These are phyloP conservation scores for Sebastes steindachneri DNA, from an alignment of 2,797 vertebrate species.

Conservation along the genomic window DNA sequence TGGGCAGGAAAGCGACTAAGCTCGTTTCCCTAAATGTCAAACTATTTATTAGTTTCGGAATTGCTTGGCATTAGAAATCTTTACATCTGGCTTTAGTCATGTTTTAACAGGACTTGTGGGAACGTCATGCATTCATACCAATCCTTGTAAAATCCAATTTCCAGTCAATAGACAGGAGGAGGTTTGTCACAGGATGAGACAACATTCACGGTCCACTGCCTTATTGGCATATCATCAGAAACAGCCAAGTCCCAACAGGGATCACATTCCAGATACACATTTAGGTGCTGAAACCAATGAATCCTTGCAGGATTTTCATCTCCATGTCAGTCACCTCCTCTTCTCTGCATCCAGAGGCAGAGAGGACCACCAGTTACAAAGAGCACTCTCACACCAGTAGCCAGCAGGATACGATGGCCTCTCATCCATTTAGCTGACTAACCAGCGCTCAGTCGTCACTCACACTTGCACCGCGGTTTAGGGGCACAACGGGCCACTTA, in stretches of 20 bases:
- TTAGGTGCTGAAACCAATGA: not conserved
- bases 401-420: conserved; percentile 35
- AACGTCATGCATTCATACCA: not conserved
- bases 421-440: conserved; percentile 31
- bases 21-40: not conserved
- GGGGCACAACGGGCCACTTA: conserved; percentile 41
- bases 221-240: not conserved
- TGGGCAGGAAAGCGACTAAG: not conserved
- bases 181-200: not conserved
- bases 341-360: not conserved
- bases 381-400: conserved; percentile 17
- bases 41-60: not conserved
- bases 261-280: not conserved
- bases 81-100: not conserved
- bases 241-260: not conserved
- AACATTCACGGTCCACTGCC: not conserved
- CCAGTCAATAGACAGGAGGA: not conserved
- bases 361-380: not conserved
- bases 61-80: not conserved
- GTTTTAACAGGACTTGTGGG: not conserved
- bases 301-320: not conserved
- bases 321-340: not conserved
- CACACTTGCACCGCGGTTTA: not conserved
- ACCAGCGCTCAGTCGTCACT: conserved; percentile 12
- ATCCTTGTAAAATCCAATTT: not conserved